A percentile compares a stretch with the other conserved stretches of the same genome.
These are phyloP conservation scores for Ernsta delagoae DNA, from an alignment of 2,888 invertebrate genomes.

Conservation along the genomic window DNA sequence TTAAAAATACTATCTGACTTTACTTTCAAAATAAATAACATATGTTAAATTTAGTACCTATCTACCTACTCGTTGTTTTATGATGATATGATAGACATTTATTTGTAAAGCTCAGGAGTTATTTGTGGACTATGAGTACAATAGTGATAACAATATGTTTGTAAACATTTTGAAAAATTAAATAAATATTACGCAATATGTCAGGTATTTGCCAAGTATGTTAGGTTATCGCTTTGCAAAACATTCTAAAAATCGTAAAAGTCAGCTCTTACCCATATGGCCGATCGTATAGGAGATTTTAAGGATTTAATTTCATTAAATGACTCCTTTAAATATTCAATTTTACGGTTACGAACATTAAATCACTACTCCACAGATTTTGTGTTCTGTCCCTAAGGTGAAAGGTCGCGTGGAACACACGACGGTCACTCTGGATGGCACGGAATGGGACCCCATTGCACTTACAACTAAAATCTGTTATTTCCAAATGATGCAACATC, in stretches of 20 bases:
- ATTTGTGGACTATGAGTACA: constrained; percentile 27
- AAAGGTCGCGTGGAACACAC: constrained; percentile 78
- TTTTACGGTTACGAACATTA: background rate
- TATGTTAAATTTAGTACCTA: constrained; percentile 42
- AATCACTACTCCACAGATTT: constrained; percentile 50
- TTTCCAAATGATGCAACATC: background rate
- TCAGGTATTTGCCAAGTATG: constrained; percentile 22
- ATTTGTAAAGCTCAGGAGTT: constrained; percentile 44
- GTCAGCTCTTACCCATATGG: no score
- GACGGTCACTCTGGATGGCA: constrained; percentile 81
- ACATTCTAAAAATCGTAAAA: background rate
- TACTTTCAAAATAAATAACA: constrained; percentile 44
- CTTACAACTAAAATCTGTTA: constrained; percentile 12
- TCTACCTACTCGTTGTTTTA: constrained; percentile 40
- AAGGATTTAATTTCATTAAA: no score
- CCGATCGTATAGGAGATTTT: no score
- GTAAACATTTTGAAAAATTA: constrained; percentile 35
- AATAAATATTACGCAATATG: constrained; percentile 35
- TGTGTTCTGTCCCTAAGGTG: constrained; percentile 72
- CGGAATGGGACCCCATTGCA: constrained; percentile 61
- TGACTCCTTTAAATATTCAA: no score
- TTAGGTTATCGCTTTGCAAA: background rate
- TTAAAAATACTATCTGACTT: constrained; percentile 23
- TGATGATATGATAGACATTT: constrained; percentile 40
- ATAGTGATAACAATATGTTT: constrained; percentile 34